Evolutionary conservation across 1,140 invertebrate species (phyloP).

Genomic region (Zophobas morio): DNA sequence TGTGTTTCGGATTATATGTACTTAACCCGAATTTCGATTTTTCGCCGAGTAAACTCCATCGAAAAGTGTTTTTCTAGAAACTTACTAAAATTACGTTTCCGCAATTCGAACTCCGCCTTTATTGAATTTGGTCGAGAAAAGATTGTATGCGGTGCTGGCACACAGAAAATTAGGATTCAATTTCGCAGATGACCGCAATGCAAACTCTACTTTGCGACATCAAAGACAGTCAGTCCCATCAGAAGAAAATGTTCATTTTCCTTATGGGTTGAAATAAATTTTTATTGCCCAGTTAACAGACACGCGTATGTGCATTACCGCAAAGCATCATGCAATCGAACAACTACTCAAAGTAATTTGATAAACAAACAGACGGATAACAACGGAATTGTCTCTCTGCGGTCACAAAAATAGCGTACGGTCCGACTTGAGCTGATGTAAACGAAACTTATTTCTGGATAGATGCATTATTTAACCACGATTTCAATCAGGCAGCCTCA

Average conservation of each 20-base stretch:
- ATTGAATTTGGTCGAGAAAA: conserved; percentile 23
- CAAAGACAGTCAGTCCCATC: conserved; percentile 21
- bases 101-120: not conserved
- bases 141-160: conserved; percentile 36
- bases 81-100: conserved; percentile 11
- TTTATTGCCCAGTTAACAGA: conserved; percentile 19
- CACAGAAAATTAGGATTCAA: conserved; percentile 45
- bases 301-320: conserved; percentile 1
- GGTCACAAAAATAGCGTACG: not conserved
- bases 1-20: not conserved
- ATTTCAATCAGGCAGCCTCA: conserved; percentile 57
- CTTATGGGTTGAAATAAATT: conserved; percentile 2
- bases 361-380: conserved; percentile 56
- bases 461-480: conserved; percentile 55
- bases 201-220: conserved; percentile 42
- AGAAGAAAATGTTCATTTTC: conserved; percentile 25
- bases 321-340: conserved; percentile 6
- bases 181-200: conserved; percentile 45
- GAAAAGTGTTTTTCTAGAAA: conserved; percentile 18
- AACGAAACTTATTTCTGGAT: conserved; percentile 44
- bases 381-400: conserved; percentile 11
- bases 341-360: conserved; percentile 54
- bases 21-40: not conserved
- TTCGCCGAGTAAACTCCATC: not conserved
- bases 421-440: conserved; percentile 22